phyloP scores from a whole-genome alignment of 2,888 invertebrate species.

The Gnatocerus cornutus region DNA sequence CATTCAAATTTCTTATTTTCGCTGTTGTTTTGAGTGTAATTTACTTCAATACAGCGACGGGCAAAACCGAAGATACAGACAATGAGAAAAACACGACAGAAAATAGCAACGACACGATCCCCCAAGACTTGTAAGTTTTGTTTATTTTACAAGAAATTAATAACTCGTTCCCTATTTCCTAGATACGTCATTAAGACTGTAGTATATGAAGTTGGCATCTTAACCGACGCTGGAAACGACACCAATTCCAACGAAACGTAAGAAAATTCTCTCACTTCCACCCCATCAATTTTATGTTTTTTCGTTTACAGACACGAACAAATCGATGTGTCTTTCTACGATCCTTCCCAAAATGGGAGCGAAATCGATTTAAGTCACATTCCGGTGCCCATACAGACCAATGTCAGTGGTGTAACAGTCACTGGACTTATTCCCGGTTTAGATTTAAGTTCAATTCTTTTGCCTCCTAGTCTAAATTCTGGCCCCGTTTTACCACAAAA shows the following conservation, averaged over 20 bases:
- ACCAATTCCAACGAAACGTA: conserved; percentile 68
- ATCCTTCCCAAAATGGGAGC: conserved; percentile 71
- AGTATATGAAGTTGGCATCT: conserved; percentile 76
- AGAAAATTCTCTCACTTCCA: conserved; percentile 51
- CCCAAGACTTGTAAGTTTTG: conserved; percentile 50
- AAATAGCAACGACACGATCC: conserved; percentile 33
- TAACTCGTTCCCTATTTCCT: conserved; percentile 24
- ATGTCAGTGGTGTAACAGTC: conserved; percentile 73
- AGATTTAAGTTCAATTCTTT: conserved; percentile 65
- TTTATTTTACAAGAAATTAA: neutral
- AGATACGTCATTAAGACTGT: conserved; percentile 76
- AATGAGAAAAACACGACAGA: conserved; percentile 34
- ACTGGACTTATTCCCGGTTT: conserved; percentile 73
- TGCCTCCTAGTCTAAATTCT: conserved; percentile 42
- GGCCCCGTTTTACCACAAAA: conserved; percentile 63
- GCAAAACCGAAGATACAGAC: neutral
- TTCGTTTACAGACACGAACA: conserved; percentile 70
- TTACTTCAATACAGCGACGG: neutral
- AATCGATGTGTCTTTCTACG: conserved; percentile 74
- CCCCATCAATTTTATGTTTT: neutral
- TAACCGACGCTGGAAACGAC: conserved; percentile 72
- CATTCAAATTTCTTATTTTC: conserved; percentile 6
- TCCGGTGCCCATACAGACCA: conserved; percentile 74
- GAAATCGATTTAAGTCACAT: conserved; percentile 73
- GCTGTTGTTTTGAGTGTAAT: conserved; percentile 10